These are phyloP conservation scores for Pogonognathellus flavescens DNA, from an alignment of 1,140 invertebrate species.

Conservation along the genomic window DNA sequence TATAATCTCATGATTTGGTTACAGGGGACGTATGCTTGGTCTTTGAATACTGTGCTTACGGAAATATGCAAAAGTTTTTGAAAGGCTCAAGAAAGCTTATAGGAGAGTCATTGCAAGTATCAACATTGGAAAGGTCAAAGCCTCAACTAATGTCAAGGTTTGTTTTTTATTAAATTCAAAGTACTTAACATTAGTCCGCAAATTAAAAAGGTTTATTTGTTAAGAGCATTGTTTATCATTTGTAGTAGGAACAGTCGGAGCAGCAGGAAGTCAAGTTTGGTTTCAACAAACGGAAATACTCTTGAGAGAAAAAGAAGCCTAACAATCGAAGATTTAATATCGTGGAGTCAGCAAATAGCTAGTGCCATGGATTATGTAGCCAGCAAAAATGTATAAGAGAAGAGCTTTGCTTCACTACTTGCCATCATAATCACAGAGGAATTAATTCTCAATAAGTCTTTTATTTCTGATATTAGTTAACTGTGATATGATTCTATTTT, in stretches of 20 bases:
- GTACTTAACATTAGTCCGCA: background rate
- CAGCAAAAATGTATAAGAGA: conserved; percentile 22
- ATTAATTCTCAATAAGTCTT: background rate
- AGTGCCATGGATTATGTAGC: conserved; percentile 21
- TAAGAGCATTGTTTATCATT: background rate
- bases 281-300: background rate
- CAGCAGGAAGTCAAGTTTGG: background rate
- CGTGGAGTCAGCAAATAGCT: conserved; percentile 32
- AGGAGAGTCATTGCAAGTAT: background rate
- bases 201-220: background rate
- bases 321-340: background rate
- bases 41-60: conserved; percentile 21
- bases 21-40: conserved; percentile 22
- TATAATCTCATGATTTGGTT: background rate
- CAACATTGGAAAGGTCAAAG: background rate
- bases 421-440: background rate
- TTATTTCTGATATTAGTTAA: background rate
- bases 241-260: background rate
- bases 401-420: background rate
- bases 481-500: background rate
- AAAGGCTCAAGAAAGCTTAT: background rate
- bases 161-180: background rate
- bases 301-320: background rate
- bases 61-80: conserved; percentile 42
- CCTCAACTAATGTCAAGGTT: background rate